Evolutionary conservation across 2,797 vertebrate species (phyloP).

Genomic region (Eutrigla gurnardus): DNA sequence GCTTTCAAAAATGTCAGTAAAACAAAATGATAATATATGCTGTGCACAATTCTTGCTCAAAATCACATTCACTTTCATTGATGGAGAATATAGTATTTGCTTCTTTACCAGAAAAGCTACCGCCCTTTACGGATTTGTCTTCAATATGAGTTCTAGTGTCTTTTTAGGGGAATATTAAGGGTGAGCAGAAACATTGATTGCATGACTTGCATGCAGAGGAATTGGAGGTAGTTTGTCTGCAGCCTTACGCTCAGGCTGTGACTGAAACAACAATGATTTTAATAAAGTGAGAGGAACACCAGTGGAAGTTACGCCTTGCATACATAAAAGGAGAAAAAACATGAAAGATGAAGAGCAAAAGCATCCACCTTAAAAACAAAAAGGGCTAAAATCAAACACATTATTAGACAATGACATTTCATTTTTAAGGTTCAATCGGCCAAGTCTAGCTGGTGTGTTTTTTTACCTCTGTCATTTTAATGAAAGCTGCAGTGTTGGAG

Average conservation of each 20-base stretch:
- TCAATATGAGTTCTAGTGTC: neutral
- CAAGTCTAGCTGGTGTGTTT: neutral
- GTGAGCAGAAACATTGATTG: neutral
- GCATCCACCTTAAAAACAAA: neutral
- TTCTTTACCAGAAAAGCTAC: neutral
- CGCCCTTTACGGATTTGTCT: neutral
- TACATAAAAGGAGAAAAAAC: neutral
- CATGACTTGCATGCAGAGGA: neutral
- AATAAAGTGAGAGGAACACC: neutral
- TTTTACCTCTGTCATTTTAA: constrained; percentile 94
- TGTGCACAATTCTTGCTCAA: neutral
- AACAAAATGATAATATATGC: neutral
- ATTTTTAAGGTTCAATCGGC: neutral
- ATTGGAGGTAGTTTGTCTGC: neutral
- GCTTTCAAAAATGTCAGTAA: neutral
- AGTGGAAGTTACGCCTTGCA: neutral
- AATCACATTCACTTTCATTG: neutral
- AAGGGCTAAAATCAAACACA: neutral
- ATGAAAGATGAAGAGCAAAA: neutral
- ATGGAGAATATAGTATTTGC: neutral
- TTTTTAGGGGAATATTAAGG: neutral
- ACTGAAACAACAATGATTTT: neutral
- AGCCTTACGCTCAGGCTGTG: neutral
- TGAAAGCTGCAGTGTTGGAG: constrained; percentile 93
- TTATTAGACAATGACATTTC: neutral